Conservation (phyloP, 1,140 invertebrate species). For the Drosophila arawakana region DNA sequence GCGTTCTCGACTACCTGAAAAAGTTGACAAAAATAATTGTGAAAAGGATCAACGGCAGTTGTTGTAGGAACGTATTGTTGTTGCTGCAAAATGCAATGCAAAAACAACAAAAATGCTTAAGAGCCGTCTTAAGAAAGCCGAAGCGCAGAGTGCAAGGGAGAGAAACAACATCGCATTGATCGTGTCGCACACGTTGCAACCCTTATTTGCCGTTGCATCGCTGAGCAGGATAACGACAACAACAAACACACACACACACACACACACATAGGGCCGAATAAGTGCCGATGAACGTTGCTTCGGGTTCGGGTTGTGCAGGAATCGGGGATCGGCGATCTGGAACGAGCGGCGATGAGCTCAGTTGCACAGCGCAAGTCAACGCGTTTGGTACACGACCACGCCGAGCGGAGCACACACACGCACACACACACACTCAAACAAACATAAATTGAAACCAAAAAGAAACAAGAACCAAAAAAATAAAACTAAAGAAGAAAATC, state of each 20-base stretch:
- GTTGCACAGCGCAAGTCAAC: slow-evolving; percentile 74
- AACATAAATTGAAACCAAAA: slow-evolving; percentile 16
- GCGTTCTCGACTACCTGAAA: slow-evolving; percentile 57
- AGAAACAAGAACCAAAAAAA: slow-evolving; percentile 29
- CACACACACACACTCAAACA: too few species aligned
- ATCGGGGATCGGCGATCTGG: slow-evolving; percentile 74
- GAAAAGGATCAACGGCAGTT: slow-evolving; percentile 61
- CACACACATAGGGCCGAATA: too few species aligned
- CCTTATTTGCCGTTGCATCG: slow-evolving; percentile 63
- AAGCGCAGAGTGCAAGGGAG: slow-evolving; percentile 11
- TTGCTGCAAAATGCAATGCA: slow-evolving; percentile 67
- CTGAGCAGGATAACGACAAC: slow-evolving; percentile 65
- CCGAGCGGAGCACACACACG: slow-evolving; percentile 7
- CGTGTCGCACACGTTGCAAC: slow-evolving; percentile 62
- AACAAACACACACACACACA: neutral
- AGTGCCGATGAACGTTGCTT: slow-evolving; percentile 11
- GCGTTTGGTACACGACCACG: slow-evolving; percentile 57
- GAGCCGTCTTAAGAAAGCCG: slow-evolving; percentile 53
- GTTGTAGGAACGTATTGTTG: slow-evolving; percentile 58
- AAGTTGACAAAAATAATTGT: slow-evolving; percentile 80
- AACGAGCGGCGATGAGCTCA: slow-evolving; percentile 66
- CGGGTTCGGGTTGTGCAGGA: slow-evolving; percentile 18
- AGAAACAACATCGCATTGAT: slow-evolving; percentile 17
- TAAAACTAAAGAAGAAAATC: slow-evolving; percentile 25
- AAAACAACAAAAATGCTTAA: slow-evolving; percentile 53